Evolutionary conservation across 2,888 invertebrate species (phyloP).

Genomic region (Spatulosminthurus flaviceps): DNA sequence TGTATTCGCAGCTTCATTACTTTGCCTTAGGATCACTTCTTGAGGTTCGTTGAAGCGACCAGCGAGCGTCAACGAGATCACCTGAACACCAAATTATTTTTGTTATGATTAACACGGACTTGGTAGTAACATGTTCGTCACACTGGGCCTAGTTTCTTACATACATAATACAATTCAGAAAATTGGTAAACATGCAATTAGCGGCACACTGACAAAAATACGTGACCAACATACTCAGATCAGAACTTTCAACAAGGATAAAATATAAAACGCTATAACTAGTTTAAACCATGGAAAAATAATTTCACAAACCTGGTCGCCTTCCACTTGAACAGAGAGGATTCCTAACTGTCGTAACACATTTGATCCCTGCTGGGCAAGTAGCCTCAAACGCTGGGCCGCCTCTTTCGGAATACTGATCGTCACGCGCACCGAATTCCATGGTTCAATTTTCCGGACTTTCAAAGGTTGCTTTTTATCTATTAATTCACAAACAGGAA

Average conservation of each 20-base stretch:
- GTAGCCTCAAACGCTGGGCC: conserved; percentile 86
- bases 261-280: too few species aligned
- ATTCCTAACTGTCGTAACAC: conserved; percentile 91
- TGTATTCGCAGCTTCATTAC: conserved; percentile 61
- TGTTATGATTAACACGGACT: neutral
- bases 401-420: conserved; percentile 97
- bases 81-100: conserved; percentile 65
- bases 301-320: conserved; percentile 66
- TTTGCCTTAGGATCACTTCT: conserved; percentile 73
- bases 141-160: too few species aligned
- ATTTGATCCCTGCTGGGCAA: conserved; percentile 90
- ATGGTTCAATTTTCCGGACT: conserved; percentile 90
- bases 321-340: conserved; percentile 89
- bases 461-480: conserved; percentile 67
- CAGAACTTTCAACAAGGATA: too few species aligned
- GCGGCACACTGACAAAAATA: too few species aligned
- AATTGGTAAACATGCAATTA: too few species aligned
- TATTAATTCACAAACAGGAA: neutral
- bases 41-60: conserved; percentile 75
- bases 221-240: too few species aligned
- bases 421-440: conserved; percentile 97
- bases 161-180: too few species aligned
- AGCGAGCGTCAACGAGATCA: conserved; percentile 74
- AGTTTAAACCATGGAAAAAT: too few species aligned
- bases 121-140: neutral